Evolutionary conservation across 1,140 invertebrate genomes (phyloP).

Genomic region (Lasioglossum baleicum): DNA sequence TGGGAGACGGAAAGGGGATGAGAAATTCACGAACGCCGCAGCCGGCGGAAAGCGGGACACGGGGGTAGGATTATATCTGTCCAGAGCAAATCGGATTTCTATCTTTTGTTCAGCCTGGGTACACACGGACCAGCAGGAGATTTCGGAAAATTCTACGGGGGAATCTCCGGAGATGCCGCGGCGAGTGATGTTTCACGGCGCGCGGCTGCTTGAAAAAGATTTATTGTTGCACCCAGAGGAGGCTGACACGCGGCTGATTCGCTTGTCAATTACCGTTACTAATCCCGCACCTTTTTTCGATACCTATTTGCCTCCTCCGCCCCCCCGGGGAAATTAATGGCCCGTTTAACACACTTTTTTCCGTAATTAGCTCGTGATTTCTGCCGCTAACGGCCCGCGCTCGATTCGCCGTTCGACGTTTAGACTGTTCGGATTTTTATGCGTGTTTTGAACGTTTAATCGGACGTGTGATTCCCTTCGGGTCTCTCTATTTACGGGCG

Average conservation of each 20-base stretch:
- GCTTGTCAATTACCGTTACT: constrained; percentile 16
- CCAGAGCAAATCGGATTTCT: constrained; percentile 61
- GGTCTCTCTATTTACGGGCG: no score
- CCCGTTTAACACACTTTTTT: background rate
- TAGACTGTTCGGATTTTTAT: no score
- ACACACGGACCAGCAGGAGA: constrained; percentile 41
- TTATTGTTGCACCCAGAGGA: background rate
- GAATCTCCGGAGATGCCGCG: constrained; percentile 38
- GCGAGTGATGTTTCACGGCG: constrained; percentile 5
- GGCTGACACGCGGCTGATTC: background rate
- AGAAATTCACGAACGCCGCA: no score
- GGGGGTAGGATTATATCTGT: constrained; percentile 53
- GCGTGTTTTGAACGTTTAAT: no score
- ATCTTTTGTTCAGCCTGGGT: constrained; percentile 20
- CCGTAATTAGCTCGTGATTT: background rate
- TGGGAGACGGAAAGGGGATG: no score
- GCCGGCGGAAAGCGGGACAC: background rate
- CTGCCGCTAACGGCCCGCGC: no score
- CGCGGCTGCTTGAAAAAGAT: constrained; percentile 1
- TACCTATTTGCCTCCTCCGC: background rate
- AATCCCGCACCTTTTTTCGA: background rate
- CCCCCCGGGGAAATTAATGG: no score
- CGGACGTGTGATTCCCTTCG: no score
- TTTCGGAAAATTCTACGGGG: constrained; percentile 48
- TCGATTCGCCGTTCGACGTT: no score